Evolutionary conservation across 2,113 vertebrate genomes (phyloP), one percentile per base, ranked within the genome.

Genomic region (Mormoops blainvillei): DNA sequence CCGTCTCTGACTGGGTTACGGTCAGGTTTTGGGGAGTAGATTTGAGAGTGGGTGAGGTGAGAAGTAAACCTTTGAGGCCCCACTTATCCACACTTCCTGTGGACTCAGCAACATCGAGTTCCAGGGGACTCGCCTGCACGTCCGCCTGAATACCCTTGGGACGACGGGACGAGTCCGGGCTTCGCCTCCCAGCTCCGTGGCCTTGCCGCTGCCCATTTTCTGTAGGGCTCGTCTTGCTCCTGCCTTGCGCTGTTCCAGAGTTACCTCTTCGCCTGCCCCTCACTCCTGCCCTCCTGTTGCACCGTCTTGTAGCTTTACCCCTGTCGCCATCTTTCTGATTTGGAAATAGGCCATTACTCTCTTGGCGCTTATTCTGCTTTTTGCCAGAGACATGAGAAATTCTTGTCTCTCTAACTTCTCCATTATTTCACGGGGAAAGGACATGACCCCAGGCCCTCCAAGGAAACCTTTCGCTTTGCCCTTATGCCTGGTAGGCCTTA

Each of bases 371-470:
- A 61, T 65, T 88, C 86, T 88, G 84, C 77, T 73, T 82, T 61
- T 67, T 22, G 9, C 20, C 50, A 18, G 67, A 91, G 89, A 91
- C 48, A 22, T 33, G 86, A 65, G 56, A 86, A 24, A 11, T 65
- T 82, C 65, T 48, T 36, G 74, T 89, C 38, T 26, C 41, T 86
- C 88, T 76, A 65, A 81, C 58, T 87, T 95, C 48, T 94, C 43
- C 9, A 11, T 54, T 76, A 22, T 71, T 67, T 93, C 78, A 31
- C 6, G 33, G 6, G 61, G 56, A 38, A 77, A 83, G 89, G 92
- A 24, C 22, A 4, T 78, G 78, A 93, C 61, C 74, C 7, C 31
- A 3, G 85, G 43, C 54, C 80, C 90, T 67, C 86, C 70, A 70
- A 93, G 82, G 77, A 36, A 31, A 58, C 7, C 36, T 50, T 43